These are phyloP conservation scores for Bradypodion pumilum DNA, from an alignment of 2,797 vertebrate genomes.

Conservation along the genomic window DNA sequence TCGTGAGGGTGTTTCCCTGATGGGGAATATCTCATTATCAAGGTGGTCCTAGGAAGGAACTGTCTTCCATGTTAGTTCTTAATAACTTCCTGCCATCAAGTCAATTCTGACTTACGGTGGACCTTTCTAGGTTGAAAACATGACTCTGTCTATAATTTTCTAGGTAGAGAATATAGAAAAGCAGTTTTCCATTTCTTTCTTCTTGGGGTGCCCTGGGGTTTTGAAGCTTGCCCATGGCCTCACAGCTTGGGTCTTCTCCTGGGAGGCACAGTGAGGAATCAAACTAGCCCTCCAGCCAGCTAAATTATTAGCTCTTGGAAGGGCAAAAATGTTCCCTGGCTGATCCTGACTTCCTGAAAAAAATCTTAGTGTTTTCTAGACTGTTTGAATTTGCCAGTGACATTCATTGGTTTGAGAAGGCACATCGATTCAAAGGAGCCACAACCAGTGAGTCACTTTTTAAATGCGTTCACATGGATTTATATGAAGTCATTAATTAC, in stretches of 20 bases:
- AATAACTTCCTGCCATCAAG: no score
- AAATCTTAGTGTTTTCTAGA: background rate
- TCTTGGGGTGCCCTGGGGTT: no score
- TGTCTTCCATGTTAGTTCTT: background rate
- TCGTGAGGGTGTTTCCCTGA: no score
- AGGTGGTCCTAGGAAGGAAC: background rate
- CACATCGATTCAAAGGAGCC: conserved; percentile 25
- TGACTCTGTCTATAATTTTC: no score
- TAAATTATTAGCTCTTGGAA: background rate
- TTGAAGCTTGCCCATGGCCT: no score
- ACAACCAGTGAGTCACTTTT: conserved; percentile 10
- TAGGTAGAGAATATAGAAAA: no score
- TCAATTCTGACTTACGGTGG: no score
- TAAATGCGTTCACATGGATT: conserved; percentile 37
- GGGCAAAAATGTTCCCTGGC: background rate
- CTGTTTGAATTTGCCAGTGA: conserved; percentile 1
- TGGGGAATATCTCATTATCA: background rate
- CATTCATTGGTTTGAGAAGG: conserved; percentile 7
- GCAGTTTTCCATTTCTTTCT: no score
- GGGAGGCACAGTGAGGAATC: no score
- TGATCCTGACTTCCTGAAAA: background rate
- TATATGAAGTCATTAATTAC: conserved; percentile 39
- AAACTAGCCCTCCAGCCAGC: no score
- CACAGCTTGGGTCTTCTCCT: no score
- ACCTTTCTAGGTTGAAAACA: no score